Base-by-base conservation (phyloP, 2,888 invertebrate genomes). In the Cheilosia scutellata region DNA sequence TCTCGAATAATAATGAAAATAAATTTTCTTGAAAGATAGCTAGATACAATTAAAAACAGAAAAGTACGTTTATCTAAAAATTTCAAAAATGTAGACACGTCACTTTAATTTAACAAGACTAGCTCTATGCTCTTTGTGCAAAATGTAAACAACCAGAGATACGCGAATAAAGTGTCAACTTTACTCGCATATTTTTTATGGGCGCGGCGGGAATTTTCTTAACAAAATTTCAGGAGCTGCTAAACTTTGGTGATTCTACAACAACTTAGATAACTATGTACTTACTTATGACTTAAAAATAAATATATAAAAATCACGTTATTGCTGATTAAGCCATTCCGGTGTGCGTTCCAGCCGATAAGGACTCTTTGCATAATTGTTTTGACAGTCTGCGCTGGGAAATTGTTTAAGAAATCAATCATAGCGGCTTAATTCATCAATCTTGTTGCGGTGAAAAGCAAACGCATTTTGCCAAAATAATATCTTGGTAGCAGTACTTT, bases 341-440 rank as follows among this genome's bases (percentile, higher is more conserved):
- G 29, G 9, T 37, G 27, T 40, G 57, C 6, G 29, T 9, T 11
- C 37, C 2, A 27, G 4, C 33, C 13, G 65, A 66, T 58, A 66
- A 49, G 33, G 53, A 47, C 44, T 74, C 58, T 53, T 65, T 66
- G 58, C 75, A 66, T 66, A 75, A 57, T 58, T 75, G 65, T 66
- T 66, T 29, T 75, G 65, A 75, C 75, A 75, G 31, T 42, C 62
- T 20, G 4, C 7, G 3, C 6, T 31, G 62, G 31, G 13, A 29
- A 40, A 20, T 37, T 37, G n/a, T 71, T 42, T 53, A 27, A 11
- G n/a, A 72, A 82, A 82, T 82, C 82, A 82, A 82, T 82, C 82
- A 82, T 60, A 47, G 20, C 44, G 25, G 25, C 51, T 40, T 71
- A 72, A 72, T 71, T 71, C 66, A 82, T 82, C 77, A 82, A 66